Conservation (phyloP, 35 echinoderm and acorn worm species). For the Heliocidaris erythrogramma region DNA sequence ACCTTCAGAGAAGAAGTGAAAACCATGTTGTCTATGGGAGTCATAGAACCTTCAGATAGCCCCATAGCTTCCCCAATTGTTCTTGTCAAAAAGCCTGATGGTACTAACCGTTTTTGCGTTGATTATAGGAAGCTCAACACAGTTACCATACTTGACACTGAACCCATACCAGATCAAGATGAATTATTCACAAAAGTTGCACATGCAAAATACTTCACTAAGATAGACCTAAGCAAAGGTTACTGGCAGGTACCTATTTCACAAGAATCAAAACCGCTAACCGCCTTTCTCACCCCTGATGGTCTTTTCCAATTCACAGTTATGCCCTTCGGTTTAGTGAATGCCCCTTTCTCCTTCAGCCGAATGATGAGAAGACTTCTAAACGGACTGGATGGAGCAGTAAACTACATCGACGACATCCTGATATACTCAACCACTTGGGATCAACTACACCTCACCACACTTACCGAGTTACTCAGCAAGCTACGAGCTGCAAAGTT, state of each 20-base stretch:
- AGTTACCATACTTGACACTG: conserved; percentile 60
- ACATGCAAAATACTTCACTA: conserved; percentile 52
- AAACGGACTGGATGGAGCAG: neutral
- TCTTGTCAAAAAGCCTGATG: too few species aligned
- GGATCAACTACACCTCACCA: conserved; percentile 51
- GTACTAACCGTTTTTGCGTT: too few species aligned
- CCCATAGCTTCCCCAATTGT: too few species aligned
- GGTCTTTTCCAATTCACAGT: too few species aligned
- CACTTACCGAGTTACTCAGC: conserved; percentile 17
- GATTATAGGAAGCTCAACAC: conserved; percentile 52
- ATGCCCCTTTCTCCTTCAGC: too few species aligned
- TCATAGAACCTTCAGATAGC: conserved; percentile 39
- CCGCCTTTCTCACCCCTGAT: too few species aligned
- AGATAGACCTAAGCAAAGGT: conserved; percentile 68
- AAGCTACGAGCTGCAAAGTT: conserved; percentile 43
- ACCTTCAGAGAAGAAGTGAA: conserved; percentile 61
- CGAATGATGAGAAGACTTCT: conserved; percentile 68
- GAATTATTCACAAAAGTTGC: conserved; percentile 54
- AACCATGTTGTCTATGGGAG: conserved; percentile 31
- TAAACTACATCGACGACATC: conserved; percentile 77
- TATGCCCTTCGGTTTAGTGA: too few species aligned
- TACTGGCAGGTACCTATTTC: too few species aligned
- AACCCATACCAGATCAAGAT: conserved; percentile 64
- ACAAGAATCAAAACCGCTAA: too few species aligned
- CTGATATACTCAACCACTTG: conserved; percentile 55